Percentiles rank a stretch among this genome's conserved stretches.
Conservation (phyloP, 2,113 vertebrate genomes). For the Syngnathus typhle region DNA sequence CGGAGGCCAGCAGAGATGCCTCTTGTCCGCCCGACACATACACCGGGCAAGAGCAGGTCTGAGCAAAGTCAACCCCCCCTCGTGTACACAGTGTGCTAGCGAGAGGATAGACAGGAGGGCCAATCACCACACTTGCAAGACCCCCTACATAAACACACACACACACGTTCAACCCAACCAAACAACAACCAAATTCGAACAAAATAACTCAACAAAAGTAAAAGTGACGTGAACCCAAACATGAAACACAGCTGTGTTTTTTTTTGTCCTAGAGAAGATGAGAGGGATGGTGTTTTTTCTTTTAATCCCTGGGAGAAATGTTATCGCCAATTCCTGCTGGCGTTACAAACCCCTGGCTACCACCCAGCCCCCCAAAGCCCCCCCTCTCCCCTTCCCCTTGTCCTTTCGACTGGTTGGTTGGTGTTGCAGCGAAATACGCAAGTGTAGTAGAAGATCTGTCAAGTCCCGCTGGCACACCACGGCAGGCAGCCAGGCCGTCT, state of each 20-base stretch:
- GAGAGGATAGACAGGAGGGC: constrained; percentile 44
- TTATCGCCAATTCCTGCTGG: constrained; percentile 71
- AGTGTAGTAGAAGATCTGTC: constrained; percentile 62
- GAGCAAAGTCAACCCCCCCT: constrained; percentile 70
- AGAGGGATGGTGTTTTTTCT: constrained; percentile 68
- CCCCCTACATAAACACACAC: constrained; percentile 12
- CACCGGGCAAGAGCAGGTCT: constrained; percentile 31
- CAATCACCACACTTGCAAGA: constrained; percentile 41
- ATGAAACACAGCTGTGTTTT: constrained; percentile 69
- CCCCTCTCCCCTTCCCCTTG: constrained; percentile 15
- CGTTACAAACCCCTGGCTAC: constrained; percentile 60
- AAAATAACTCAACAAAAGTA: constrained; percentile 43
- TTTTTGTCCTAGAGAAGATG: constrained; percentile 68
- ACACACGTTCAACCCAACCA: constrained; percentile 25
- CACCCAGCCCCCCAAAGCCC: constrained; percentile 28
- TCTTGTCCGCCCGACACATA: constrained; percentile 57
- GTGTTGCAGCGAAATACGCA: constrained; percentile 61
- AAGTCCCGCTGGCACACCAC: constrained; percentile 61
- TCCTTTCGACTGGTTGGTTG: constrained; percentile 53
- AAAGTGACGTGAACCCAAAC: constrained; percentile 52
- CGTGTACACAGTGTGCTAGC: constrained; percentile 51
- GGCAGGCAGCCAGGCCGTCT: constrained; percentile 48
- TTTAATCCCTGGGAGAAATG: constrained; percentile 63
- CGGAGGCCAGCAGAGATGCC: constrained; percentile 6
- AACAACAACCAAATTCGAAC: constrained; percentile 38